Conservation (phyloP, 2,797 vertebrate species). For the Morus bassanus region DNA sequence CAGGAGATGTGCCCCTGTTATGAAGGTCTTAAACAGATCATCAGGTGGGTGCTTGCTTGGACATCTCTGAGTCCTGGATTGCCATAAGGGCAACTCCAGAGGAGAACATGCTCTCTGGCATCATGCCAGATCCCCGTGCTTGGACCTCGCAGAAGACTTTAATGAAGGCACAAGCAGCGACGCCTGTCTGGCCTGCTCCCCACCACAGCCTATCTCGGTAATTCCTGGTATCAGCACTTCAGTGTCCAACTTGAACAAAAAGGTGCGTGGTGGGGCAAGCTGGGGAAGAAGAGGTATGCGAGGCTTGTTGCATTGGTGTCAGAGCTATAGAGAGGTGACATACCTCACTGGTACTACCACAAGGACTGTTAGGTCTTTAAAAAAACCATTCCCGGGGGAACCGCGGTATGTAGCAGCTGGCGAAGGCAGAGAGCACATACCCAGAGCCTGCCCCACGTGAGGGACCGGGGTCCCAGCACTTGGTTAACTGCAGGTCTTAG, state of each 20-base stretch:
- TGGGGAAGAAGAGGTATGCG: not conserved
- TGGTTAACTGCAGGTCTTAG: not conserved
- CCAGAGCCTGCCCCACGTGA: not conserved
- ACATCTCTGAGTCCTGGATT: not conserved
- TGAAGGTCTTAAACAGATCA: not conserved
- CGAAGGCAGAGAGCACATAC: not conserved
- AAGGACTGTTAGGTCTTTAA: not conserved
- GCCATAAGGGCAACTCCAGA: not conserved
- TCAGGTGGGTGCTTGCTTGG: not conserved
- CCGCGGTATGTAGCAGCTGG: not conserved
- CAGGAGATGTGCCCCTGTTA: not conserved
- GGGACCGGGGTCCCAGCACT: not conserved
- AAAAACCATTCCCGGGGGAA: not conserved
- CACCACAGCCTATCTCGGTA: not conserved
- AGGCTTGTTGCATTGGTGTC: not conserved
- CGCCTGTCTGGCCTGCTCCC: not conserved
- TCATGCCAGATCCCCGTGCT: not conserved
- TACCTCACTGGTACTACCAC: not conserved
- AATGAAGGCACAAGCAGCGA: not conserved
- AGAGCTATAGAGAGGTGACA: not conserved
- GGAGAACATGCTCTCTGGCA: not conserved
- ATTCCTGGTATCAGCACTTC: not conserved
- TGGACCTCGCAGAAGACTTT: not conserved
- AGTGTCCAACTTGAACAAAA: not conserved
- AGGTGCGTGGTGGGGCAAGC: not conserved